phyloP scores from a whole-genome alignment of 2,797 vertebrate species.

The Danio tinwini region DNA sequence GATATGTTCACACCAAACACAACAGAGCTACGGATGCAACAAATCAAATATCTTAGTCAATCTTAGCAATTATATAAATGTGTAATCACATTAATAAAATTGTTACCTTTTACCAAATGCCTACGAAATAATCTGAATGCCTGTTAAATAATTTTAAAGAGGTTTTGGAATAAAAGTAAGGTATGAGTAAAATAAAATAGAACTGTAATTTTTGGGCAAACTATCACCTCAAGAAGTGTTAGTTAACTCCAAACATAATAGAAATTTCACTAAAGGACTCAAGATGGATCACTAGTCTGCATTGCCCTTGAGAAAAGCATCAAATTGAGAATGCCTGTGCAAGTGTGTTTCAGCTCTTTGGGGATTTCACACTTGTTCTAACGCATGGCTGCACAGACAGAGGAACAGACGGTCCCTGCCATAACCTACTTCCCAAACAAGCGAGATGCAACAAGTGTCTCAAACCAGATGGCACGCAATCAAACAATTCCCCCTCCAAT shows the following conservation, averaged over 20 bases:
- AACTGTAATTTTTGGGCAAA: not conserved
- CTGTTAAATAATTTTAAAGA: too few relatives aligned
- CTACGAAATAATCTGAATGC: too few relatives aligned
- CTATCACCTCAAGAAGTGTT: not conserved
- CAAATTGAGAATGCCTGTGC: conserved; percentile 1
- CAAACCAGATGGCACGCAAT: conserved; percentile 71
- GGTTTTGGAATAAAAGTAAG: too few relatives aligned
- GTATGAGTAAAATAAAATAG: not conserved
- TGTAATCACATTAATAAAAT: too few relatives aligned
- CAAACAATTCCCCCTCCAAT: conserved; percentile 44
- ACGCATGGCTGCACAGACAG: conserved; percentile 58
- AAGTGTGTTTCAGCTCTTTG: conserved; percentile 10
- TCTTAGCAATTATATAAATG: too few relatives aligned
- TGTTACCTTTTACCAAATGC: too few relatives aligned
- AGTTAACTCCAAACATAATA: not conserved
- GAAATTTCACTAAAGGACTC: not conserved
- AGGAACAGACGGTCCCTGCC: conserved; percentile 69
- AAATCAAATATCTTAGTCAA: too few relatives aligned
- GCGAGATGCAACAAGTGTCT: conserved; percentile 63
- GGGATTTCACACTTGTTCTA: conserved; percentile 69
- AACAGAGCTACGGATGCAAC: too few relatives aligned
- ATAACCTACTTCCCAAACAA: conserved; percentile 66
- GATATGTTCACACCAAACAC: too few relatives aligned
- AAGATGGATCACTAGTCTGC: not conserved
- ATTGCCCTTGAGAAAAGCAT: not conserved